phyloP scores from a whole-genome alignment of 1,140 invertebrate species.

The Zaprionus nigranus region DNA sequence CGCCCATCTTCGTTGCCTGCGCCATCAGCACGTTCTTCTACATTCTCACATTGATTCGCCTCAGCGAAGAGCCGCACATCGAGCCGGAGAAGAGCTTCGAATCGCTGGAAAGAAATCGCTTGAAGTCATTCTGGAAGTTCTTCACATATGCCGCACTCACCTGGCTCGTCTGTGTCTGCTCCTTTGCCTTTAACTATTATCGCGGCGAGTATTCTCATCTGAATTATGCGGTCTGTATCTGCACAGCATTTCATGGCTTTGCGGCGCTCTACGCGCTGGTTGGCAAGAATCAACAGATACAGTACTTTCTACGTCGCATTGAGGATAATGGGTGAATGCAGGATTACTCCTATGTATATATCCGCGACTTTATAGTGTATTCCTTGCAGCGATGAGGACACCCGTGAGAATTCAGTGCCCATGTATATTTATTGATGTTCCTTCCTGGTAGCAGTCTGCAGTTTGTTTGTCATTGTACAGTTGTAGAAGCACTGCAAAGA shows the following conservation, averaged over 20 bases:
- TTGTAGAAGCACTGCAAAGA: slow-evolving; percentile 25
- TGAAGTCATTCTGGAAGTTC: slow-evolving; percentile 80
- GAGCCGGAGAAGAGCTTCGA: slow-evolving; percentile 66
- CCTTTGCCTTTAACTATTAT: slow-evolving; percentile 77
- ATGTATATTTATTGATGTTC: slow-evolving; percentile 58
- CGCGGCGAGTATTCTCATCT: slow-evolving; percentile 65
- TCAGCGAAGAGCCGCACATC: slow-evolving; percentile 56
- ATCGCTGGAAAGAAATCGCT: slow-evolving; percentile 66
- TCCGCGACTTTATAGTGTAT: background rate
- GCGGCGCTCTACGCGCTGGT: slow-evolving; percentile 72
- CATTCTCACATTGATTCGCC: slow-evolving; percentile 65
- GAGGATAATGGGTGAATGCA: slow-evolving; percentile 66
- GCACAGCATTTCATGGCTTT: slow-evolving; percentile 74
- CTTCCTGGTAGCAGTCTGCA: background rate
- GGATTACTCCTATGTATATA: background rate
- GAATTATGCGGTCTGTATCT: slow-evolving; percentile 77
- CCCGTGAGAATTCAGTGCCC: slow-evolving; percentile 68
- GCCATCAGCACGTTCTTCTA: slow-evolving; percentile 71
- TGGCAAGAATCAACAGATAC: slow-evolving; percentile 76
- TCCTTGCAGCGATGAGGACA: slow-evolving; percentile 63
- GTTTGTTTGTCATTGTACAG: slow-evolving; percentile 17
- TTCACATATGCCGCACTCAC: slow-evolving; percentile 65
- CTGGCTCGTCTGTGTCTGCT: slow-evolving; percentile 67
- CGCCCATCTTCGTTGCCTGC: slow-evolving; percentile 70
- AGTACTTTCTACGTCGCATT: slow-evolving; percentile 72